A percentile compares a stretch with the other conserved stretches of the same genome.
Evolutionary conservation across 2,797 vertebrate species (phyloP).

Genomic region (Luscinia luscinia): DNA sequence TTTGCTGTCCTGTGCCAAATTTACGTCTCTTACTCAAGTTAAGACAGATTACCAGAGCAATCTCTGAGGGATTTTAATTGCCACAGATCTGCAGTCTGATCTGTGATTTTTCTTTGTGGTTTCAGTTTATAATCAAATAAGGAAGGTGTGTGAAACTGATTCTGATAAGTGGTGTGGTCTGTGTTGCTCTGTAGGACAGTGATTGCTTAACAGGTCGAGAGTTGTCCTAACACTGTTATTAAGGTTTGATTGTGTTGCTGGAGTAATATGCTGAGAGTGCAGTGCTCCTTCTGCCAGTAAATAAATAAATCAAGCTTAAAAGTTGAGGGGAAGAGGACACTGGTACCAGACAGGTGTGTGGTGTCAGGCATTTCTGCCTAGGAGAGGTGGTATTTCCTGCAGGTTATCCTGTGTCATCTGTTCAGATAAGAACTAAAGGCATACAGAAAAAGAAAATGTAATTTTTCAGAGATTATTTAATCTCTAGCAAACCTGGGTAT

Average conservation of each 20-base stretch:
- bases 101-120: background rate
- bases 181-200: background rate
- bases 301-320: background rate
- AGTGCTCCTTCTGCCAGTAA: background rate
- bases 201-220: background rate
- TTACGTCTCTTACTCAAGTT: background rate
- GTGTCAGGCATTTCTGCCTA: background rate
- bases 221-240: background rate
- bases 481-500: background rate
- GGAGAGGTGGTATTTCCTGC: background rate
- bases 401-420: background rate
- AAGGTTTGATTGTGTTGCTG: background rate
- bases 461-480: background rate
- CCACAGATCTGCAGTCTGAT: background rate
- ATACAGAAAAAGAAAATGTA: background rate
- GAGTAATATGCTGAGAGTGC: background rate
- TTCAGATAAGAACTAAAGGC: background rate
- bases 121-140: background rate
- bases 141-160: background rate
- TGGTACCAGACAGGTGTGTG: background rate
- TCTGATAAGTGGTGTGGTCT: background rate
- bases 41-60: background rate
- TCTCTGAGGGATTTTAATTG: background rate
- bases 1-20: background rate
- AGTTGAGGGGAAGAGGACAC: fast-evolving